A percentile compares a stretch with the other conserved stretches of the same genome.
Conservation (phyloP, 2,888 invertebrate genomes). For the Epicampocera succincta region DNA sequence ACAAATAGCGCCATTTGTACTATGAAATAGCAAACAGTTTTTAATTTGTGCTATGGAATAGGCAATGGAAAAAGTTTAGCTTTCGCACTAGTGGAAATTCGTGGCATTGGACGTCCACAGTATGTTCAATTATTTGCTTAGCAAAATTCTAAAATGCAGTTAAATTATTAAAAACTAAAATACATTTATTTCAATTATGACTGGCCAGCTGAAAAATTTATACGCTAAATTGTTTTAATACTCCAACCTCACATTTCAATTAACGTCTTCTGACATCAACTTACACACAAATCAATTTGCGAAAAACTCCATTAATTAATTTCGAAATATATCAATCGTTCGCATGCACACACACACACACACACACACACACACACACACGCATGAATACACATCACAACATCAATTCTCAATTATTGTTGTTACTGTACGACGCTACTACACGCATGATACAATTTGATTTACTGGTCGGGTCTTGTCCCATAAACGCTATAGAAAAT, state of each 20-base stretch:
- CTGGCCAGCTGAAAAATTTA: slow-evolving; percentile 28
- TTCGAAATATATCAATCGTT: slow-evolving; percentile 40
- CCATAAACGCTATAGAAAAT: slow-evolving; percentile 41
- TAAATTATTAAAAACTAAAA: no score
- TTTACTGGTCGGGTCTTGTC: slow-evolving; percentile 37
- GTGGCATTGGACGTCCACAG: no score
- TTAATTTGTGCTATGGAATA: no score
- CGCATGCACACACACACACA: background rate
- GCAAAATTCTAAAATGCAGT: no score
- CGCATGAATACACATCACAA: background rate
- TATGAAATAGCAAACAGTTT: no score
- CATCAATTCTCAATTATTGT: slow-evolving; percentile 1
- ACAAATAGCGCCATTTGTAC: no score
- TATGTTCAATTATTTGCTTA: no score
- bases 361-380: background rate
- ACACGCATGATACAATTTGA: slow-evolving; percentile 30
- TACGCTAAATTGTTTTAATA: slow-evolving; percentile 52
- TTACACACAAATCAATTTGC: slow-evolving; percentile 67
- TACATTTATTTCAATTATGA: slow-evolving; percentile 33
- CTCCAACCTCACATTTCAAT: slow-evolving; percentile 68
- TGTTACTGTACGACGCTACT: slow-evolving; percentile 25
- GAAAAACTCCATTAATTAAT: slow-evolving; percentile 65
- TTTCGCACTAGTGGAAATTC: no score
- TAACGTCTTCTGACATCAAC: slow-evolving; percentile 67
- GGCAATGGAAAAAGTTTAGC: no score